Conservation (phyloP, 2,888 invertebrate genomes). For the Drosophila robusta region DNA sequence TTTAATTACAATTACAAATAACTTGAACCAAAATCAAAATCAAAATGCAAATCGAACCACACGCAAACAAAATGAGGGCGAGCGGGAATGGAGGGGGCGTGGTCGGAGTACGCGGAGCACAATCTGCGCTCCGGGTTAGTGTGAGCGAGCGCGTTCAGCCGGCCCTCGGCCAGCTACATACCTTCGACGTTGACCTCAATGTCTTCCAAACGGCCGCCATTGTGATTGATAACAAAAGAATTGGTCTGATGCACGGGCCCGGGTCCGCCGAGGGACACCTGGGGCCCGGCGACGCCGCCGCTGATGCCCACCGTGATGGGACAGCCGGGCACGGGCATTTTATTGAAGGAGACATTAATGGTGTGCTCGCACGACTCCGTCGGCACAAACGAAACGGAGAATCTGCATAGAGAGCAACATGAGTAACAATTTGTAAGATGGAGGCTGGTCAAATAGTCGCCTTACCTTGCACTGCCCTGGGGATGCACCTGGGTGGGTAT, state of each 20-base stretch:
- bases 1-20: constrained; percentile 66
- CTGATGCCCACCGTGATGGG: constrained; percentile 94
- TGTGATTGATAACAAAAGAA: constrained; percentile 91
- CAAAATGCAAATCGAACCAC: constrained; percentile 27
- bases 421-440: no score
- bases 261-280: constrained; percentile 90
- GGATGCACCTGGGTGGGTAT: constrained; percentile 98
- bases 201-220: constrained; percentile 95
- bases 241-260: constrained; percentile 90
- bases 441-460: no score
- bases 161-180: constrained; percentile 84
- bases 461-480: constrained; percentile 90
- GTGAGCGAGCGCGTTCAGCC: constrained; percentile 20
- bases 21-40: constrained; percentile 54
- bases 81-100: constrained; percentile 6
- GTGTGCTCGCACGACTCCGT: constrained; percentile 97
- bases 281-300: constrained; percentile 88
- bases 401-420: no score
- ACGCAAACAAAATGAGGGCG: constrained; percentile 37
- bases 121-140: constrained; percentile 20
- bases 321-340: constrained; percentile 93
- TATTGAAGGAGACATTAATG: constrained; percentile 99
- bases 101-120: neutral
- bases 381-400: constrained; percentile 98
- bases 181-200: constrained; percentile 99